Conservation (phyloP, 2,888 invertebrate species). For the Bombylius major region DNA sequence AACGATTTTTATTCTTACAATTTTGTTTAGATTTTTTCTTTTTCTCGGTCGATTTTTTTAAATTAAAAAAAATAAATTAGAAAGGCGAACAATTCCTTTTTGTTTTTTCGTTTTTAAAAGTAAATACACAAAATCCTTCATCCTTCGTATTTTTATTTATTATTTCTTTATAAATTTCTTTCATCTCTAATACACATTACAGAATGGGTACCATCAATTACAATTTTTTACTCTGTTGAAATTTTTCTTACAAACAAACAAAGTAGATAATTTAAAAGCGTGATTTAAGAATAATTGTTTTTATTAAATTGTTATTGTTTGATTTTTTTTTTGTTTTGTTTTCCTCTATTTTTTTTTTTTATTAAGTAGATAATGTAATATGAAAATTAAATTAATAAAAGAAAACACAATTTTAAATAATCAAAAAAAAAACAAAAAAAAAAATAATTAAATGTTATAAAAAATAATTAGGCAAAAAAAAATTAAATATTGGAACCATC, state of each 20-base stretch:
- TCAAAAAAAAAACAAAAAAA: too few species aligned
- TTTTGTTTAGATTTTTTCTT: conserved; percentile 39
- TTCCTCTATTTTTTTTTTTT: conserved; percentile 4
- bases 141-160: conserved; percentile 12
- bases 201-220: not conserved
- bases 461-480: not conserved
- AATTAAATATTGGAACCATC: conserved; percentile 32
- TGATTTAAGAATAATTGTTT: conserved; percentile 16
- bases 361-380: not conserved
- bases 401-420: not conserved
- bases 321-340: conserved; percentile 18
- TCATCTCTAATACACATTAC: not conserved
- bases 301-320: conserved; percentile 30
- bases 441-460: too few species aligned
- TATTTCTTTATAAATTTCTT: not conserved
- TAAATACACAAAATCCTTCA: conserved; percentile 10
- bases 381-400: not conserved
- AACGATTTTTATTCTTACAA: not conserved
- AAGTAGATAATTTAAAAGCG: not conserved
- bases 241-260: conserved; percentile 5
- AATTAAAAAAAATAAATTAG: too few species aligned
- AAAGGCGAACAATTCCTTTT: too few species aligned
- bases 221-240: too few species aligned
- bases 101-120: conserved; percentile 4
- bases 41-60: conserved; percentile 28